Conservation (phyloP, 2,888 invertebrate genomes). For the Troides aeacus region DNA sequence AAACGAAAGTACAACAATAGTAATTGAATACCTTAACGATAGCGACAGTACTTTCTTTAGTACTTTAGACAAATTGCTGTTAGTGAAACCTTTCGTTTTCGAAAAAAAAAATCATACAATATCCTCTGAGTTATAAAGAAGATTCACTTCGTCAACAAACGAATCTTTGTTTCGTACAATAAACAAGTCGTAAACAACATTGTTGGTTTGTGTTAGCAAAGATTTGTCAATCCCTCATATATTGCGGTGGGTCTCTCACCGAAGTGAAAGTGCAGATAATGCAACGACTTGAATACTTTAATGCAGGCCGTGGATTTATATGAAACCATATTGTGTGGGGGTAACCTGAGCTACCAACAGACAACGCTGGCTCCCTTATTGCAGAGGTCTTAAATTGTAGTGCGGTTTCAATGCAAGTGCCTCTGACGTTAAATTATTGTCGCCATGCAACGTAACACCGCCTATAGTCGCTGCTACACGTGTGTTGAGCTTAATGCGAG, state of each 20-base stretch:
- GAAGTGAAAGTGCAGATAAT: slow-evolving; percentile 9
- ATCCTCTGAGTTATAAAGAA: slow-evolving; percentile 25
- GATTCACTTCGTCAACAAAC: slow-evolving; percentile 32
- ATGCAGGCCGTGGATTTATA: slow-evolving; percentile 48
- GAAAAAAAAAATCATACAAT: slow-evolving; percentile 16
- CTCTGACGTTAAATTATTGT: slow-evolving; percentile 78
- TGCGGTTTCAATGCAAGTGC: slow-evolving; percentile 78
- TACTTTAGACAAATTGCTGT: slow-evolving; percentile 3
- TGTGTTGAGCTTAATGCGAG: slow-evolving; percentile 65
- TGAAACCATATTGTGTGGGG: slow-evolving; percentile 60
- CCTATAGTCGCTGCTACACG: slow-evolving; percentile 52
- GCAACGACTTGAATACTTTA: slow-evolving; percentile 39
- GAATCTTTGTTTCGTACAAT: slow-evolving; percentile 32
- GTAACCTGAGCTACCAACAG: slow-evolving; percentile 70
- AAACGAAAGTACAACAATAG: slow-evolving; percentile 14
- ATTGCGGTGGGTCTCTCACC: slow-evolving; percentile 15
- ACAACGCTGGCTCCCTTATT: slow-evolving; percentile 76
- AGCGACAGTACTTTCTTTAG: slow-evolving; percentile 17
- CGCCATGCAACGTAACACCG: slow-evolving; percentile 69
- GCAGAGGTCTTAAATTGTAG: slow-evolving; percentile 77
- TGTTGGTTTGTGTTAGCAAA: slow-evolving; percentile 21
- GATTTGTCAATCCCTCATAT: slow-evolving; percentile 5
- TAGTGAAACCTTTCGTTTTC: slow-evolving; percentile 15
- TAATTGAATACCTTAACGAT: slow-evolving; percentile 7
- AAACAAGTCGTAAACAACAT: slow-evolving; percentile 32